phyloP scores from a whole-genome alignment of 2,888 invertebrate species.

The Cryptophagus acutangulus region DNA sequence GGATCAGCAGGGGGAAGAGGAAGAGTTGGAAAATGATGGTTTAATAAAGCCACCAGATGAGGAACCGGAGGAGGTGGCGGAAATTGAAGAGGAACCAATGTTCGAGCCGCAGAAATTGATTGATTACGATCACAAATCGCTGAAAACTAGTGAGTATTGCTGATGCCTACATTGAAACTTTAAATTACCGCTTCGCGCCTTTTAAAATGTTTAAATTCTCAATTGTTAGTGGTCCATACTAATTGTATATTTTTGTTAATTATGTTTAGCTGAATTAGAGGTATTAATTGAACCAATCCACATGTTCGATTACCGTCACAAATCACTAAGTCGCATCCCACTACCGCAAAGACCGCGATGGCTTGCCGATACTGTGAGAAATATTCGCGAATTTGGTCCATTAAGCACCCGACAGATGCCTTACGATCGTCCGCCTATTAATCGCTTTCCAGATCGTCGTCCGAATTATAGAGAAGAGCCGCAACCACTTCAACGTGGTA shows the following conservation, averaged over 20 bases:
- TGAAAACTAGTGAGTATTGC: conserved; percentile 50
- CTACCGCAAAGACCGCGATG: conserved; percentile 43
- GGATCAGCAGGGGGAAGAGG: conserved; percentile 17
- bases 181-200: too few relatives aligned
- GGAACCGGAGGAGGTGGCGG: conserved; percentile 13
- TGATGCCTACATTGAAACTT: too few relatives aligned
- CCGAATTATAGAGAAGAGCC: background rate
- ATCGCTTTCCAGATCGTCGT: background rate
- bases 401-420: conserved; percentile 22
- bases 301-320: conserved; percentile 69
- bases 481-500: background rate
- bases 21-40: background rate
- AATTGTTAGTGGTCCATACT: too few relatives aligned
- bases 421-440: background rate
- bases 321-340: conserved; percentile 49
- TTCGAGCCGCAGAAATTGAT: conserved; percentile 59
- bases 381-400: conserved; percentile 43
- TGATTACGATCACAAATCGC: conserved; percentile 66
- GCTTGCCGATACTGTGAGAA: conserved; percentile 38
- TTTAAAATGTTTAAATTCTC: too few relatives aligned
- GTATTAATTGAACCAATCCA: conserved; percentile 61
- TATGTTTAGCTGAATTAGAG: conserved; percentile 35
- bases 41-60: background rate
- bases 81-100: conserved; percentile 41
- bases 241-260: too few relatives aligned